phyloP scores from a whole-genome alignment of 2,113 vertebrate genomes.

The Oriolus oriolus region DNA sequence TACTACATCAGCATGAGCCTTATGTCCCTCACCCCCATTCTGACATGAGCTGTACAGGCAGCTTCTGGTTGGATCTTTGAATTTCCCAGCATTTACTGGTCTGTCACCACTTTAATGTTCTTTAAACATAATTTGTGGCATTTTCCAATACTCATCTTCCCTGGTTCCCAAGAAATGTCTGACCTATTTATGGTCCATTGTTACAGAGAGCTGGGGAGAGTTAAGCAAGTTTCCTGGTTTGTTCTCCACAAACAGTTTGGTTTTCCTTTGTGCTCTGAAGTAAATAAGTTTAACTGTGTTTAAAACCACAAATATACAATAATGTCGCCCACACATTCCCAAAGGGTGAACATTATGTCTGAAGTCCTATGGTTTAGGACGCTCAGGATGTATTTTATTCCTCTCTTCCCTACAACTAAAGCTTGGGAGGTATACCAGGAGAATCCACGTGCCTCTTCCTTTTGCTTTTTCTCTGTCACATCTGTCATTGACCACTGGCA shows the following conservation, averaged over 20 bases:
- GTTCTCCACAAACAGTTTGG: constrained; percentile 69
- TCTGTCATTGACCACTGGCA: background rate
- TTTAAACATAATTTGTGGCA: constrained; percentile 60
- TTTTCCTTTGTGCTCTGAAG: constrained; percentile 70
- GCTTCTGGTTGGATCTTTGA: constrained; percentile 35
- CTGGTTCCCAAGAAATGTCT: constrained; percentile 62
- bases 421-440: constrained; percentile 3
- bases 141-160: constrained; percentile 66
- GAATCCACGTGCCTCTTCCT: background rate
- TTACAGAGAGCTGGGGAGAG: constrained; percentile 68
- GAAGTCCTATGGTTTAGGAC: constrained; percentile 29
- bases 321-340: constrained; percentile 56
- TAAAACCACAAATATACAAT: constrained; percentile 63
- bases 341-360: constrained; percentile 64
- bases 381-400: constrained; percentile 30
- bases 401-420: background rate
- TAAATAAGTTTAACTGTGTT: constrained; percentile 68
- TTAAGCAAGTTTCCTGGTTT: constrained; percentile 64
- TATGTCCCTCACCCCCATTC: background rate
- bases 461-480: background rate
- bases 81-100: constrained; percentile 57
- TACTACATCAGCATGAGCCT: background rate
- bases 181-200: constrained; percentile 65
- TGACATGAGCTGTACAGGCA: background rate
- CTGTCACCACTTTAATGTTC: constrained; percentile 66